Conservation (phyloP, 2,888 invertebrate genomes). For the Itoplectis maculator region DNA sequence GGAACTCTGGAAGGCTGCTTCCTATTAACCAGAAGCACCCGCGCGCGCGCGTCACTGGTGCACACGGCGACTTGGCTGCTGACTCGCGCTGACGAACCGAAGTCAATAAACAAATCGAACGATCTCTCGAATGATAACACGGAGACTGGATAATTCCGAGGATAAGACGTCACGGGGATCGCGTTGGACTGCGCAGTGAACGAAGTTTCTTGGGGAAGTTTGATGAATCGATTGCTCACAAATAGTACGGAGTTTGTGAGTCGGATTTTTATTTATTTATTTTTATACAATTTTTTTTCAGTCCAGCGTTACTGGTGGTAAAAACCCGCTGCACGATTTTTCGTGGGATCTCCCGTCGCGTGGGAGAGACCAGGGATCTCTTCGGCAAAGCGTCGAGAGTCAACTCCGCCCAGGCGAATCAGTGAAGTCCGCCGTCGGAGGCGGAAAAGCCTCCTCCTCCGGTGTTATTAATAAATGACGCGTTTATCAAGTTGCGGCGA, state of each 20-base stretch:
- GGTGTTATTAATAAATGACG: constrained; percentile 51
- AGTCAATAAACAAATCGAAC: constrained; percentile 48
- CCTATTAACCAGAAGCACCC: constrained; percentile 37
- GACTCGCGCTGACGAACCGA: constrained; percentile 18
- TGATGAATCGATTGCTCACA: neutral
- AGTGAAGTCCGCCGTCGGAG: neutral
- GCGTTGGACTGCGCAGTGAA: neutral
- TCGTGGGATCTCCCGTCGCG: too few relatives aligned
- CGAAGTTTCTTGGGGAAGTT: constrained; percentile 8
- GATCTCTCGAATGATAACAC: constrained; percentile 18
- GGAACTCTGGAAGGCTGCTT: constrained; percentile 29
- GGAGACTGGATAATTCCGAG: constrained; percentile 24
- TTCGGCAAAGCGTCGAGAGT: too few relatives aligned
- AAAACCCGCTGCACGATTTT: too few relatives aligned
- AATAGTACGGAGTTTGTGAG: neutral
- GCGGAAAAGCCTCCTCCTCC: neutral
- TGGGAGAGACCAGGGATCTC: too few relatives aligned
- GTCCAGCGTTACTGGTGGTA: too few relatives aligned
- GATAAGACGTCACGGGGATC: constrained; percentile 1
- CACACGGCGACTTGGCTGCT: neutral
- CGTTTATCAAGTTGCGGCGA: neutral
- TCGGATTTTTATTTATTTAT: too few relatives aligned
- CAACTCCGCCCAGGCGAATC: neutral
- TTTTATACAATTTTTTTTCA: too few relatives aligned
- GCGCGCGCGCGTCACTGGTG: neutral